Percentiles rank a stretch among this genome's conserved stretches.
Evolutionary conservation across 2,888 invertebrate genomes (phyloP).

Genomic region (Idaea dimidiata): DNA sequence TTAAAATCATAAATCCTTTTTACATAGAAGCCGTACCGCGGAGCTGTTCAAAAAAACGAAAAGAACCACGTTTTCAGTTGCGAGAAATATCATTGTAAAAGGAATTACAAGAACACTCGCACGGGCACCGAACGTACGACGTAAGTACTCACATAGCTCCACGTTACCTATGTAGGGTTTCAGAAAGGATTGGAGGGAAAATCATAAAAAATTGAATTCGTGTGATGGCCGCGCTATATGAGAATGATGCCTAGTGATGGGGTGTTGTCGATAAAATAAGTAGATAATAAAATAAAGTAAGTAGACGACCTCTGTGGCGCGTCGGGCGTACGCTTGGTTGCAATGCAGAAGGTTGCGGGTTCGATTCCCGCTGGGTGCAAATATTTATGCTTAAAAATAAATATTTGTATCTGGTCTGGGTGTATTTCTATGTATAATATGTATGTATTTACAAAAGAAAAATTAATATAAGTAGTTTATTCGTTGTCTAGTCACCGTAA

Average conservation of each 20-base stretch:
- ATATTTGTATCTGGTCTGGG: no score
- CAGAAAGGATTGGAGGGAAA: constrained; percentile 75
- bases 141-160: constrained; percentile 21
- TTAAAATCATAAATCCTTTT: constrained; percentile 23
- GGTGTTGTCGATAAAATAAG: constrained; percentile 17
- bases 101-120: constrained; percentile 64
- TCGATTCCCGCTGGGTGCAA: no score
- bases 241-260: constrained; percentile 40
- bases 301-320: no score
- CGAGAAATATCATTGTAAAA: constrained; percentile 70
- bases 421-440: no score
- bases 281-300: no score
- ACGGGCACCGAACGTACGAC: background rate
- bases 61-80: constrained; percentile 41
- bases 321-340: no score
- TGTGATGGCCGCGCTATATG: constrained; percentile 43
- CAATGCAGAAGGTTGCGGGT: no score
- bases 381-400: no score
- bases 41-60: constrained; percentile 54
- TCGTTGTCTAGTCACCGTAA: no score
- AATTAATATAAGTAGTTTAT: no score
- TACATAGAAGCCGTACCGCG: constrained; percentile 52
- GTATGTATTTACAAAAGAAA: no score
- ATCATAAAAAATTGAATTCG: constrained; percentile 65
- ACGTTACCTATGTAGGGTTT: constrained; percentile 61